These are phyloP conservation scores for Papilio helenus DNA, from an alignment of 1,140 invertebrate genomes.

Conservation along the genomic window DNA sequence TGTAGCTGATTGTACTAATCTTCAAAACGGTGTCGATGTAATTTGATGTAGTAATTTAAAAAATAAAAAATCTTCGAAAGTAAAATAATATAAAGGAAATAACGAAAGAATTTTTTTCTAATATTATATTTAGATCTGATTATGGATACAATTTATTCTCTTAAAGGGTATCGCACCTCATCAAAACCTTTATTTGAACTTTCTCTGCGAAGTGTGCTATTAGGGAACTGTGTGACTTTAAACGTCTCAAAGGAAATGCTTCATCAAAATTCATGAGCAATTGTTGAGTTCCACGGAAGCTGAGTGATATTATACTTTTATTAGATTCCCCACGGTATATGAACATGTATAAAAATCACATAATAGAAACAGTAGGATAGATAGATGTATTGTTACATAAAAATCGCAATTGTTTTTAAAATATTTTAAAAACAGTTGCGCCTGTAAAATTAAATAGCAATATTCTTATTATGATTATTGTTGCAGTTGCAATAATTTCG, in stretches of 20 bases:
- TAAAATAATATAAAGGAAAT: not conserved
- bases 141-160: not conserved
- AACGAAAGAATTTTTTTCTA: not conserved
- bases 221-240: constrained; percentile 17
- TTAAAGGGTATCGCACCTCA: not conserved
- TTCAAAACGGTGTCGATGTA: not conserved
- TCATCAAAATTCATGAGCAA: constrained; percentile 39
- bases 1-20: no score
- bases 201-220: constrained; percentile 12
- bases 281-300: constrained; percentile 32
- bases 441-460: not conserved
- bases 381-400: not conserved
- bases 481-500: not conserved
- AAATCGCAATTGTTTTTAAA: not conserved
- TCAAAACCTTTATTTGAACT: constrained; percentile 21
- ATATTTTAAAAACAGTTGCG: not conserved
- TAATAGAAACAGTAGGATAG: not conserved
- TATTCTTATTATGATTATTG: not conserved
- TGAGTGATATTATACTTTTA: constrained; percentile 39
- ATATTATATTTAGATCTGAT: not conserved
- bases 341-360: not conserved
- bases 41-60: no score
- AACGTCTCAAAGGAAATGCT: constrained; percentile 31
- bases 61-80: no score
- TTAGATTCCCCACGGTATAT: constrained; percentile 9